Evolutionary conservation across 2,113 vertebrate species (phyloP), one percentile per base, ranked within the genome.

Genomic region (Cyanoderma ruficeps): DNA sequence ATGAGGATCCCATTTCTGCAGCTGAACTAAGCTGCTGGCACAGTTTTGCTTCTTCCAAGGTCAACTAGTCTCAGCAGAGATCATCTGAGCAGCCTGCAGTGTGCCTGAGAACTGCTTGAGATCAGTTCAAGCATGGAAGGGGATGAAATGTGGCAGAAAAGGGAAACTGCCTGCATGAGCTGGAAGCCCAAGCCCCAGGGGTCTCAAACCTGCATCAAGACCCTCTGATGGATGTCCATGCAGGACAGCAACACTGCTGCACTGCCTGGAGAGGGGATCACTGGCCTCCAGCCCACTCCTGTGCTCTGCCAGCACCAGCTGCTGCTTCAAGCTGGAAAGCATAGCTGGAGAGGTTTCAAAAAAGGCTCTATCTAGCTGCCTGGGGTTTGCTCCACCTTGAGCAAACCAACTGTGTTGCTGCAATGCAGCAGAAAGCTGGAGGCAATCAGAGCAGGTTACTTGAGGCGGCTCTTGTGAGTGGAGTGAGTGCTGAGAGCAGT

Each of bases 381-480:
- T 24, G 65, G 60, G 28, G 35, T 63, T 89, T 78, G 72, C 23
- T 70, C n/a, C 35, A 57, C 46, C 59, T 61, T 25, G 28, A 28
- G 50, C 10, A 57, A n/a, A 72, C 30, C 60, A 31, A 69, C 50
- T 0, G 1, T 0, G 0, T 50, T 50, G 52, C 56, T 74, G 35
- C 52, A 70, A 10, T 2, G 24, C 76, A 85, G 68, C 39, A 9
- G 10, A 55, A 87, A 65, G 46, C 68, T 41, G 68, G 55, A 61
- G 55, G 42, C 6, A 13, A 39, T 22, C 78, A 33, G 57, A 68
- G 22, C 42, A 69, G 39, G 31, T 72, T 80, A 60, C 35, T 10
- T 0, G 0, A 44, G 39, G 70, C 7, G 5, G 39, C 69, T 70
- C 17, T 72, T 22, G 9, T 0, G 0, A 78, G 52, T 0, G 2